Base-by-base conservation (phyloP, 2,888 invertebrate genomes). In the Gari tellinella region DNA sequence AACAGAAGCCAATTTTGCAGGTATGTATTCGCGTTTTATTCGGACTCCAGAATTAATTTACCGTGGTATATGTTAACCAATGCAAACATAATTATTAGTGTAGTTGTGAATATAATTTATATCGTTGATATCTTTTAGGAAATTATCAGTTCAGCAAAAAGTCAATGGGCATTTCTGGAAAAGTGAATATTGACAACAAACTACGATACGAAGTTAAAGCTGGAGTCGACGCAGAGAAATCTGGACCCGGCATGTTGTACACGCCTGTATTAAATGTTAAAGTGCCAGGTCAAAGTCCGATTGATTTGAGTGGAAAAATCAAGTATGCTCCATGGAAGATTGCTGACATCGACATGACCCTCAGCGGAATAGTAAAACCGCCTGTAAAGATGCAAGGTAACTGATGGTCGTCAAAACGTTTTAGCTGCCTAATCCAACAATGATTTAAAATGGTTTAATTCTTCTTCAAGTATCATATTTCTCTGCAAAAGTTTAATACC, bases 1-100 rank as follows among this genome's bases (percentile, higher is more conserved):
- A 85, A 91, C 89, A 66, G 90, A 76, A 23, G 80, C 79, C 25
- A 64, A 66, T 10, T 65, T 85, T 17, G 80, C 80, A 76, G 85
- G 88, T 87, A 64, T 25, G 4, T 31, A 31, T 4, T 31, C 10
- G 4, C 10, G 31, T 31, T 31, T 7, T 31, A 7, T 31, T n/a
- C n/a, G n/a, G n/a, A n/a, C n/a, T n/a, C n/a, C n/a, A n/a, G n/a
- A n/a, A n/a, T n/a, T n/a, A n/a, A n/a, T n/a, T n/a, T n/a, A n/a
- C n/a, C n/a, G n/a, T n/a, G n/a, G n/a, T n/a, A n/a, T n/a, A n/a
- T n/a, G n/a, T n/a, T n/a, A n/a, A n/a, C n/a, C n/a, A n/a, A n/a
- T n/a, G n/a, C n/a, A n/a, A n/a, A n/a, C n/a, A n/a, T n/a, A n/a
- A n/a, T n/a, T n/a, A n/a, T n/a, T n/a, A n/a, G n/a, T n/a, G 10